These are phyloP conservation scores for Pycnonotus jocosus DNA, from an alignment of 2,113 vertebrate genomes.

Conservation along the genomic window DNA sequence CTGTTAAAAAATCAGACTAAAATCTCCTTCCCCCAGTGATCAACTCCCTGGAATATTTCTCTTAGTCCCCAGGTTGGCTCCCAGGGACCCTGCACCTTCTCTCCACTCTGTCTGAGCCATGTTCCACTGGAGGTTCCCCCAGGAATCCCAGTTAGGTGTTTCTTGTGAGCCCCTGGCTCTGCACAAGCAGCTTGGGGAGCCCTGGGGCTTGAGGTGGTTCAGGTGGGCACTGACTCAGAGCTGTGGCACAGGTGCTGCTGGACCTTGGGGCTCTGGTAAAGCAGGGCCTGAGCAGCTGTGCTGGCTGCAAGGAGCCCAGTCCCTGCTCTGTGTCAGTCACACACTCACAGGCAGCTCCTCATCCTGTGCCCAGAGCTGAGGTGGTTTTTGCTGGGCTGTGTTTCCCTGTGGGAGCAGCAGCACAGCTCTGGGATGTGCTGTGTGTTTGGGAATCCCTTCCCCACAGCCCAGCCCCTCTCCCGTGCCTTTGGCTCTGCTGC, in stretches of 20 bases:
- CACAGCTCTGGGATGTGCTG: neutral
- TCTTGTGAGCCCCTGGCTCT: no score
- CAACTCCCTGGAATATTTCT: neutral
- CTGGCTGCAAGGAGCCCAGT: neutral
- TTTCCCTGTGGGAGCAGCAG: neutral
- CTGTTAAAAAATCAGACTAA: neutral
- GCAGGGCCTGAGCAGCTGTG: neutral
- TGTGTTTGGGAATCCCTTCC: neutral
- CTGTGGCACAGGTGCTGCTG: accelerated
- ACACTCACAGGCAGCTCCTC: neutral
- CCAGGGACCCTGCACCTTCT: neutral
- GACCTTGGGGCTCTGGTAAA: neutral
- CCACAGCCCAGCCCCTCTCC: neutral
- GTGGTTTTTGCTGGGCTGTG: neutral
- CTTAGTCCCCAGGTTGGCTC: neutral
- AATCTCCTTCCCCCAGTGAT: neutral
- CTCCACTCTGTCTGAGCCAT: accelerated
- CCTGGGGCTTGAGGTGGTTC: neutral
- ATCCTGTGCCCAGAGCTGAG: neutral
- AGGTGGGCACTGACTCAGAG: neutral
- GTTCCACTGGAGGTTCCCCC: neutral
- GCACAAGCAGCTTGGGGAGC: accelerated
- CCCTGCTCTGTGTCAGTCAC: accelerated
- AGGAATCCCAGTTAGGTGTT: neutral
- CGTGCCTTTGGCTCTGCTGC: neutral